Evolutionary conservation across 2,888 invertebrate species (phyloP).

Genomic region (Oscheius sp.): DNA sequence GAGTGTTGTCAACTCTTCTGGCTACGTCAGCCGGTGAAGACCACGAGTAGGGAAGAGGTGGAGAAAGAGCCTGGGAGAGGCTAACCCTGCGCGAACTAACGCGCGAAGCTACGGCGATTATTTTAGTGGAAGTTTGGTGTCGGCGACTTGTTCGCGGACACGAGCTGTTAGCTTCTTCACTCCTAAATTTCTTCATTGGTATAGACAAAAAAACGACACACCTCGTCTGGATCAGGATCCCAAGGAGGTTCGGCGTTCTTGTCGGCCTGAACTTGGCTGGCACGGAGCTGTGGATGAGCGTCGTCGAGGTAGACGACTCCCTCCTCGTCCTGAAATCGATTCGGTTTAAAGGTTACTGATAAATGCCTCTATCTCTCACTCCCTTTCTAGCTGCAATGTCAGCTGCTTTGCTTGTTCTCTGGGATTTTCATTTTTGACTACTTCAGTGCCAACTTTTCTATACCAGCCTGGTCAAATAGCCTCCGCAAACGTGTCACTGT

Average conservation of each 20-base stretch:
- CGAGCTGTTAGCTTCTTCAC: neutral
- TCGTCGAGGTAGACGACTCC: constrained; percentile 21
- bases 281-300: constrained; percentile 53
- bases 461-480: neutral
- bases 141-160: constrained; percentile 33
- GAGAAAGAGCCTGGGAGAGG: constrained; percentile 31
- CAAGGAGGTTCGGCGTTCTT: constrained; percentile 66
- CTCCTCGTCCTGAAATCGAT: constrained; percentile 31
- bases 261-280: constrained; percentile 57
- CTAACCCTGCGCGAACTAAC: constrained; percentile 27
- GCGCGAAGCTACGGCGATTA: constrained; percentile 29
- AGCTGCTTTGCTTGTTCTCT: neutral
- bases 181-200: neutral
- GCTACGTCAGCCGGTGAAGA: constrained; percentile 55
- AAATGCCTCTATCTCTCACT: neutral
- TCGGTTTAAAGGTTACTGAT: constrained; percentile 22
- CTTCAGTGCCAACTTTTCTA: neutral
- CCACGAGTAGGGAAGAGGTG: constrained; percentile 41
- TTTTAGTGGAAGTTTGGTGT: constrained; percentile 25
- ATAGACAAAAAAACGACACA: neutral
- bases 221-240: constrained; percentile 61
- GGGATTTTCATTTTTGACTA: neutral
- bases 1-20: constrained; percentile 43
- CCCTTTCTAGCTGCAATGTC: neutral
- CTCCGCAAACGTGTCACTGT: too few relatives aligned